These are phyloP conservation scores for Anadara kagoshimensis DNA, from an alignment of 1,140 invertebrate species.

Conservation along the genomic window DNA sequence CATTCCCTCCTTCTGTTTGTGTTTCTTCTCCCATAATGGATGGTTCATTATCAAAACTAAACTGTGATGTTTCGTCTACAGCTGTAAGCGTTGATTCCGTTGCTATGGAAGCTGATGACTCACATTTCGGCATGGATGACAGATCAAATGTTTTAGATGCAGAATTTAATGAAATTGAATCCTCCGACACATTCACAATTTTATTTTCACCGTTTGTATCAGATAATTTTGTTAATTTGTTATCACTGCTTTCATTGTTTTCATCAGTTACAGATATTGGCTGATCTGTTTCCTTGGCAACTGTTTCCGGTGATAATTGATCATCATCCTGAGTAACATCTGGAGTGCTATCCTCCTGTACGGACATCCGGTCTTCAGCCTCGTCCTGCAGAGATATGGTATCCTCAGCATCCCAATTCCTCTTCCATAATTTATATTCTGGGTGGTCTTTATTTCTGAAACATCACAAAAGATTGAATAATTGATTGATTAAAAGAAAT, in stretches of 20 bases:
- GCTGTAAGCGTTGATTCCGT: neutral
- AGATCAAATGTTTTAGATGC: neutral
- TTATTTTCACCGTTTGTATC: neutral
- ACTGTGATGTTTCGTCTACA: neutral
- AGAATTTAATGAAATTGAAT: neutral
- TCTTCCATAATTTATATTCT: constrained; percentile 52
- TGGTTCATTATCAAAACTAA: neutral
- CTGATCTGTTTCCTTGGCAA: neutral
- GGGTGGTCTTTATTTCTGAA: constrained; percentile 48
- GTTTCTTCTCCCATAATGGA: neutral
- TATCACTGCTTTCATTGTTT: neutral
- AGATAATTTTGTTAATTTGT: neutral
- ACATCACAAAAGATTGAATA: no score
- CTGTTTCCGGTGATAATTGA: neutral
- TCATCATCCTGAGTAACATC: neutral
- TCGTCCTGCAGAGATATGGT: neutral
- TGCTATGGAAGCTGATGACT: no score
- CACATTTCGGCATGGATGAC: no score
- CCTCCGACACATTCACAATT: no score
- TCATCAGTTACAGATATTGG: neutral
- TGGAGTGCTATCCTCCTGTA: neutral
- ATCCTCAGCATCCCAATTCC: constrained; percentile 41
- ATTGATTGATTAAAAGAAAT: no score
- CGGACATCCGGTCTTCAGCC: neutral
- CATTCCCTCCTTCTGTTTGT: no score